Base-by-base conservation (phyloP, 1,140 invertebrate species). In the Dufourea novaeangliae region DNA sequence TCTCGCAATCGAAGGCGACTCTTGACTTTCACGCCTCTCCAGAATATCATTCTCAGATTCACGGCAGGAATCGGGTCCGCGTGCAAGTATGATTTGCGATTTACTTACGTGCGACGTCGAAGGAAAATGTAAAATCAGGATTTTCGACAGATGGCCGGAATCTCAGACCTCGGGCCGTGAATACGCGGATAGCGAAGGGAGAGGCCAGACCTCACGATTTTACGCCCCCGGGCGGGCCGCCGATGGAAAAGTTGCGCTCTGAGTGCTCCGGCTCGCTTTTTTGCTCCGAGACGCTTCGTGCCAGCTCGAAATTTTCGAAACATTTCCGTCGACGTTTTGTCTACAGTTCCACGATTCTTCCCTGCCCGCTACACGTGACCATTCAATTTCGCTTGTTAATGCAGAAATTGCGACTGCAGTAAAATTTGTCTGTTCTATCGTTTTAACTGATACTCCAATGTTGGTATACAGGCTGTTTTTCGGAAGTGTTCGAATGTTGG, bases 231-330 rank as follows among this genome's bases (percentile, higher is more conserved):
- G 88, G 91, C 90, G 61, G 73, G 83, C 75, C 72, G 83, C 86
- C 91, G 87, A 91, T 91, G 90, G 88, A 92, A 92, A 92, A 92
- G 91, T 92, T 92, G 88, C 87, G 88, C 88, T 85, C 86, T 89
- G 90, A 91, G 90, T 92, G 88, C 88, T 90, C 76, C 83, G 76
- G 73, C 88, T 88, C 90, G 90, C 91, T 91, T 92, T 91, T 91
- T 82, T 83, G 82, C 83, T 79, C 74, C 63, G 80, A 80, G 59
- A 85, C 66, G 84, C 46, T 78, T 64, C 73, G 57, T 75, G 69
- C 56, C 54, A 62, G 74, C 71, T 68, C 50, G 84, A 85, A 85
- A 85, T 85, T 85, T 85, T 77, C 79, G 83, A 78, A 82, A 85
- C 84, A 82, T 74, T 80, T 71, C 78, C 78, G 66, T 27, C 73